Conservation (phyloP, 1,140 invertebrate genomes). For the Pseudobourletiella spinata region DNA sequence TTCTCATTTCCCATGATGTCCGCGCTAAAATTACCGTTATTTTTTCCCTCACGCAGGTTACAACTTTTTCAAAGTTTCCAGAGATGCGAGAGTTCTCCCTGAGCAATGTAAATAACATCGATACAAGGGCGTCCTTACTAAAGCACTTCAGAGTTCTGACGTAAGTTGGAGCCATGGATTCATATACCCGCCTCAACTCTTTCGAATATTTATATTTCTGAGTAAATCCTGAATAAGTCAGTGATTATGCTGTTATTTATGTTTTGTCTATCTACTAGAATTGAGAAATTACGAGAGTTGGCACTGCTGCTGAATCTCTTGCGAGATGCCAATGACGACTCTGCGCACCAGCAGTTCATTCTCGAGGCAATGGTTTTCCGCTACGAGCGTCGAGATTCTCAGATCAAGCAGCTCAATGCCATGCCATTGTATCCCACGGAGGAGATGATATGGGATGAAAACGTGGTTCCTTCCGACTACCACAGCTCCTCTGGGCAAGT, state of each 20-base stretch:
- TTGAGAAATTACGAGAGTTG: constrained; percentile 70
- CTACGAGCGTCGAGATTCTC: constrained; percentile 81
- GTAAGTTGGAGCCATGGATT: constrained; percentile 11
- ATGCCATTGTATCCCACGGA: constrained; percentile 99
- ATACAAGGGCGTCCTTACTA: constrained; percentile 70
- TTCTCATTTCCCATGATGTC: neutral
- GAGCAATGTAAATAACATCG: constrained; percentile 87
- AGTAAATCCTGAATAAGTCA: too few relatives aligned
- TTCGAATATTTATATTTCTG: too few relatives aligned
- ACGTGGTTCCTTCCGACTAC: constrained; percentile 94
- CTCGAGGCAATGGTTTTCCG: constrained; percentile 73
- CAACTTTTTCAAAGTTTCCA: constrained; percentile 84
- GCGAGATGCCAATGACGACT: constrained; percentile 59
- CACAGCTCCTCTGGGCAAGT: constrained; percentile 85
- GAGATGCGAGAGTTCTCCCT: constrained; percentile 78
- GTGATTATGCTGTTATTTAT: too few relatives aligned
- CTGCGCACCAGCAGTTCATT: constrained; percentile 67
- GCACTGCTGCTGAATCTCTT: constrained; percentile 78
- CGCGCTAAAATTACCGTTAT: neutral
- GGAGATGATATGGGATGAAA: constrained; percentile 98
- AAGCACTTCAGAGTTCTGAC: constrained; percentile 71
- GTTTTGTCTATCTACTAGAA: too few relatives aligned
- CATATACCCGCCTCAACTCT: too few relatives aligned
- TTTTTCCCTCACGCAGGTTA: constrained; percentile 54
- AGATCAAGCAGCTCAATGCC: constrained; percentile 88